Base-by-base conservation (phyloP, 2,113 vertebrate genomes). In the Lota lota region DNA sequence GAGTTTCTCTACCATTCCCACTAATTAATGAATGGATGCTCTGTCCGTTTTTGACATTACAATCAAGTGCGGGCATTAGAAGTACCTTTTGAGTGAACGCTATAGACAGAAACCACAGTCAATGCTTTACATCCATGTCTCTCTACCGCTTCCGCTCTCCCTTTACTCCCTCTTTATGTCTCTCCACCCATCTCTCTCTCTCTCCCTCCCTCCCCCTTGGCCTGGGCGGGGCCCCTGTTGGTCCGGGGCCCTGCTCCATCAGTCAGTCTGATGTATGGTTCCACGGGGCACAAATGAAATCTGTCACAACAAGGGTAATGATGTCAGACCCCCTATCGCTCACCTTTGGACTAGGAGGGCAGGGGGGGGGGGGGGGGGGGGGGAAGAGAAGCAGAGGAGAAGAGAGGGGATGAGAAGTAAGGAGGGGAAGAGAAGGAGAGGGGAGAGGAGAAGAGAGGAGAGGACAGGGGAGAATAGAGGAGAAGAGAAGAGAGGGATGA, bases 241-340 rank as follows among this genome's bases (percentile, higher is more conserved):
- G 83, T 82, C 85, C 76, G 73, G n/a, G 80, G 83, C 83, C 83
- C 74, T 33, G 59, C 64, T 79, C 83, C 87, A 90, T 91, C 82
- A 88, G 65, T 89, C 83, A 89, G 79, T 67, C 78, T 88, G 86
- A 91, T 87, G 85, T 83, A 89, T 88, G 86, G 85, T 81, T 88
- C 83, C 81, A 84, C 76, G 78, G 85, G 85, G 85, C 83, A 84
- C 82, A 86, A 87, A 84, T 89, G 88, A 91, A 89, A 89, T 83
- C 88, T 91, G 89, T 89, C 89, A 91, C 87, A 91, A 91, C 89
- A 91, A 92, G 88, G 89, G 86, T 88, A 88, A 87, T 87, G 85
- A 89, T 91, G 87, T 90, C 93, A 93, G 89, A 92, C 83, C 80
- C 83, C 84, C 87, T 85, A 85, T 80, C 81, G 14, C 67, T 85